Evolutionary conservation across 1,140 invertebrate species (phyloP).

Genomic region (Apis dorsata): DNA sequence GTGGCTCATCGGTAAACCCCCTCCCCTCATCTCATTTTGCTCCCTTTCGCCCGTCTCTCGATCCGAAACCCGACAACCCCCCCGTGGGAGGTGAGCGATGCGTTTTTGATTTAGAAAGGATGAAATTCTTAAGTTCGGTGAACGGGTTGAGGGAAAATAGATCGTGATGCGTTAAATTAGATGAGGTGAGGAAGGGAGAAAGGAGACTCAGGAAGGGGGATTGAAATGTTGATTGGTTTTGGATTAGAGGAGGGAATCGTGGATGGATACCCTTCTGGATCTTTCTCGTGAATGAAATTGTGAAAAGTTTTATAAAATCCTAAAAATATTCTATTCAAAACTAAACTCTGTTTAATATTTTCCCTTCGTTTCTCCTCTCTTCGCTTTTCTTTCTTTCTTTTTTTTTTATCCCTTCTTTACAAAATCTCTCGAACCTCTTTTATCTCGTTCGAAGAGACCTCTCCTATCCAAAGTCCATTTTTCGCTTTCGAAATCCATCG

Average conservation of each 20-base stretch:
- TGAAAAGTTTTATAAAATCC: background rate
- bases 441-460: too few relatives aligned
- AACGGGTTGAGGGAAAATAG: background rate
- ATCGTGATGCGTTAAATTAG: constrained; percentile 1
- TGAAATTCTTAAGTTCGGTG: background rate
- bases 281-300: background rate
- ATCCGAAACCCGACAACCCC: background rate
- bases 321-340: too few relatives aligned
- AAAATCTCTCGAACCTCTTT: too few relatives aligned
- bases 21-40: constrained; percentile 21
- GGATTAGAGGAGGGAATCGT: background rate
- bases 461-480: background rate
- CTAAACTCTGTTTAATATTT: too few relatives aligned
- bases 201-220: background rate
- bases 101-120: constrained; percentile 40
- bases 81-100: constrained; percentile 19
- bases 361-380: too few relatives aligned
- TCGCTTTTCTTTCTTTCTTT: too few relatives aligned
- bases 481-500: background rate
- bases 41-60: constrained; percentile 1
- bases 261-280: too few relatives aligned
- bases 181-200: background rate
- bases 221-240: constrained; percentile 4
- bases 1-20: background rate
- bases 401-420: too few relatives aligned